phyloP scores from a whole-genome alignment of 2,888 invertebrate species.

The Dysmachus trigonus region DNA sequence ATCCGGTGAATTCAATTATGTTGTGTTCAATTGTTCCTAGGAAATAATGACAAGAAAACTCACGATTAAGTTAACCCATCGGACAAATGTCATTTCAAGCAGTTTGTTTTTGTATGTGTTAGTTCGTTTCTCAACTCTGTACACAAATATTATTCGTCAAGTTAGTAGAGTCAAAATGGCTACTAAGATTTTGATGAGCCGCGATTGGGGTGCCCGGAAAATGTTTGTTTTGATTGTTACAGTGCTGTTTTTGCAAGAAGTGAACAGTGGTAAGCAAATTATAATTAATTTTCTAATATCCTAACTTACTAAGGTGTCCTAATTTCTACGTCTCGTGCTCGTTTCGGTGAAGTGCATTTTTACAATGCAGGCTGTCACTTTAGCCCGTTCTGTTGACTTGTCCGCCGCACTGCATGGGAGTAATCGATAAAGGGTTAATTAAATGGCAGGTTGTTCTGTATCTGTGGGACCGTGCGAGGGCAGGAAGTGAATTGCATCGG shows the following conservation, averaged over 20 bases:
- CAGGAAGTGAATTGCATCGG: background rate
- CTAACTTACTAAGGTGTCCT: background rate
- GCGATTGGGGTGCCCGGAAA: constrained; percentile 46
- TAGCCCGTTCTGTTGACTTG: background rate
- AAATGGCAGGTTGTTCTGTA: background rate
- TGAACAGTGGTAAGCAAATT: constrained; percentile 46
- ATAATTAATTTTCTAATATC: background rate
- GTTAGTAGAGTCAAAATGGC: constrained; percentile 15
- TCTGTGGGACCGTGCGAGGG: background rate
- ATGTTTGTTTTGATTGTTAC: constrained; percentile 43
- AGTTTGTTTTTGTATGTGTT: background rate
- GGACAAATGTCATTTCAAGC: background rate
- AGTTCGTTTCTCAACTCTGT: background rate
- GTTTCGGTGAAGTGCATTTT: background rate
- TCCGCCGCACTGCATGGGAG: background rate
- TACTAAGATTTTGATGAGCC: constrained; percentile 44
- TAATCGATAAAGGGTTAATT: background rate
- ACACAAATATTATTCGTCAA: background rate
- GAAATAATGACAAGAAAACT: background rate
- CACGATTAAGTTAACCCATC: background rate
- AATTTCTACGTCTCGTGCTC: background rate
- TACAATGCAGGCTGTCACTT: background rate
- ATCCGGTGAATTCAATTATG: background rate
- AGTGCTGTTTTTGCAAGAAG: constrained; percentile 46
- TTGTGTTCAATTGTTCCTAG: background rate